Base-by-base conservation (phyloP, 1,140 invertebrate genomes). In the Oreohelix idahoensis region DNA sequence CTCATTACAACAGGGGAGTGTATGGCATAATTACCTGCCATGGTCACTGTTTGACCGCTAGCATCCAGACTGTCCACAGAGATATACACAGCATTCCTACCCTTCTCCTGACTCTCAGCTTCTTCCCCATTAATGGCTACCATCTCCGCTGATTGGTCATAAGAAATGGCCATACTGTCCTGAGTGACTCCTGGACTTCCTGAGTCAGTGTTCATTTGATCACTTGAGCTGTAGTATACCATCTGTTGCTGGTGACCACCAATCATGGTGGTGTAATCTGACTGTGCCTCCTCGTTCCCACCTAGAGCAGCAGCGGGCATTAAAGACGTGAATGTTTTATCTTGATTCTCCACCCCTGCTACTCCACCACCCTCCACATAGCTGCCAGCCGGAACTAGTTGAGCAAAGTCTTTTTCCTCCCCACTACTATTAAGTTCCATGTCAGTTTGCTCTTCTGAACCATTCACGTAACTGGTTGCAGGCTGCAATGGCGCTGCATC, bases 401-500 rank as follows among this genome's bases (percentile, higher is more conserved):
- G 78, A n/a, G 58, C 78, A 69, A 79, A 79, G 26, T 79, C 78
- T 69, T 69, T 79, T 17, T 42, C 58, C 32, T 79, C 78, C 11
- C 53, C 42, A n/a, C 78, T 51, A 17, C 38, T 51, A 51, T 79
- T 38, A 51, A 51, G 39, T 1, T 79, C 78, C 58, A 51, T 26
- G 23, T 58, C 78, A 58, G 66, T 79, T 36, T 66, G 51, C 36
- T 79, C 51, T 8, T 17, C 38, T 4, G 1, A 29, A 36, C 49
- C 49, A 26, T 51, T 49, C 32, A 77, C 8, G 32, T 26, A 51
- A 45, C 20, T 79, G 17, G 53, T 45, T 10, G 51, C 36, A 49
- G 75, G 45, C 32, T 77, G 42, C 0, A 77, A 13, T 5, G 32
- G 13, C 29, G 20, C 20, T 10, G 45, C n/a, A 39, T 36, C 75